Evolutionary conservation across 1,140 invertebrate species (phyloP).

Genomic region (Drosophila punjabiensis): DNA sequence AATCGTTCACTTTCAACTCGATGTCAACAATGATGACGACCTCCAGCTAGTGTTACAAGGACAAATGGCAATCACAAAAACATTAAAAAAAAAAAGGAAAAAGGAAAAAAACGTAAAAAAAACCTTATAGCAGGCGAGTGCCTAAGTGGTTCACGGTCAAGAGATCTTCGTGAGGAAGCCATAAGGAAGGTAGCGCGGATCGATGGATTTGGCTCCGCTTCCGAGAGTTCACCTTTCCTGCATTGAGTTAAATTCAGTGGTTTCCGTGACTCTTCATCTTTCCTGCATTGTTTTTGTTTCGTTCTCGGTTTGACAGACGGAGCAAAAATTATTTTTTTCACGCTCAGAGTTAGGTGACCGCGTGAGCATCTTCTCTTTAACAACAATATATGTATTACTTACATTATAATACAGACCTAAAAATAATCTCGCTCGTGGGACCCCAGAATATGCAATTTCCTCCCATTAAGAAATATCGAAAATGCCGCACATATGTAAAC

Average conservation of each 20-base stretch:
- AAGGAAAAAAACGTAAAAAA: constrained; percentile 21
- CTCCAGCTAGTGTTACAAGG: constrained; percentile 34
- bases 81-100: constrained; percentile 27
- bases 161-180: constrained; percentile 10
- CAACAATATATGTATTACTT: constrained; percentile 37
- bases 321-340: constrained; percentile 26
- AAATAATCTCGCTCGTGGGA: constrained; percentile 13
- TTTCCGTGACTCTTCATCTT: constrained; percentile 6
- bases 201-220: constrained; percentile 3
- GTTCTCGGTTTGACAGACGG: constrained; percentile 26
- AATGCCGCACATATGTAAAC: constrained; percentile 36
- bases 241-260: constrained; percentile 1
- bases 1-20: constrained; percentile 79
- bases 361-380: constrained; percentile 25
- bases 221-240: constrained; percentile 8
- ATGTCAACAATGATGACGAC: constrained; percentile 64
- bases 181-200: constrained; percentile 4
- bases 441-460: constrained; percentile 20
- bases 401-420: constrained; percentile 28
- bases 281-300: constrained; percentile 32
- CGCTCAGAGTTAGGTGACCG: constrained; percentile 6
- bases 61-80: constrained; percentile 41
- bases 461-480: constrained; percentile 25
- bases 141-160: constrained; percentile 23
- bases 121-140: constrained; percentile 25